These are phyloP conservation scores for Phania funesta DNA, from an alignment of 2,888 invertebrate genomes.

Conservation along the genomic window DNA sequence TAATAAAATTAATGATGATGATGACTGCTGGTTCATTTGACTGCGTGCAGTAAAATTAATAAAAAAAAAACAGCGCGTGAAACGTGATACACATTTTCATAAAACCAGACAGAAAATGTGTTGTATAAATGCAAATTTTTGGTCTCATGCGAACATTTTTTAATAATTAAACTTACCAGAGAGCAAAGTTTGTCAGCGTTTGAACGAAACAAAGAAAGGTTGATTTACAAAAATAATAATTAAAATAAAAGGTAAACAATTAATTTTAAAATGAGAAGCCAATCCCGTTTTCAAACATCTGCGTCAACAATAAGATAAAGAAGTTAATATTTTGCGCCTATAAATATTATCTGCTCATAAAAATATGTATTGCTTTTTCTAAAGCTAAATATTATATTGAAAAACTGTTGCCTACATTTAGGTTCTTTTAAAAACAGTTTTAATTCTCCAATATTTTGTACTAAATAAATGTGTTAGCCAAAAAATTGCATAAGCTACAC, in stretches of 20 bases:
- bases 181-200: conserved; percentile 29
- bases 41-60: conserved; percentile 46
- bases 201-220: conserved; percentile 45
- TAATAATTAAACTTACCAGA: conserved; percentile 54
- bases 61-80: conserved; percentile 43
- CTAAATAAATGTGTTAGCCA: too few species aligned
- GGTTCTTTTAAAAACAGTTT: not conserved
- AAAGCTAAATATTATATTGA: too few species aligned
- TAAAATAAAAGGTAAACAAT: conserved; percentile 44
- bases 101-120: conserved; percentile 26
- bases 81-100: conserved; percentile 62
- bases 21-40: conserved; percentile 2
- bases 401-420: not conserved
- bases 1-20: conserved; percentile 56
- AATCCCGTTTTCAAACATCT: conserved; percentile 20
- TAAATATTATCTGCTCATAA: too few species aligned
- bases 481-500: too few species aligned
- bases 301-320: not conserved
- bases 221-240: not conserved
- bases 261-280: conserved; percentile 15
- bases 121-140: not conserved
- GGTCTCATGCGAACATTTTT: conserved; percentile 47
- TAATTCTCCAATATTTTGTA: too few species aligned
- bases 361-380: too few species aligned
- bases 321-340: not conserved